Conservation (phyloP, 2,888 invertebrate species). For the Schizaphis graminum region DNA sequence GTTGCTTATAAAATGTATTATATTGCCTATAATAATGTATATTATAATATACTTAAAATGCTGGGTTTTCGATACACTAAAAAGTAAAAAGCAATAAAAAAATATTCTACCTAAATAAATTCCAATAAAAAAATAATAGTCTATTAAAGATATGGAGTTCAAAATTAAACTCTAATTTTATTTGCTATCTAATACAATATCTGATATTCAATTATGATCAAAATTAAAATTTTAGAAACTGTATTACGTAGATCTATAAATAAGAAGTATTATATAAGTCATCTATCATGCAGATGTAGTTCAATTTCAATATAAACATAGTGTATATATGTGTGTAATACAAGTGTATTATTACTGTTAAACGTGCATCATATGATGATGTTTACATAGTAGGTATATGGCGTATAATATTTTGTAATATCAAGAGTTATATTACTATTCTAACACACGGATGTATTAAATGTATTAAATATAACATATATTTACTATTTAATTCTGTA, state of each 20-base stretch:
- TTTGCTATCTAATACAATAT: not conserved
- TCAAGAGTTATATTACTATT: not conserved
- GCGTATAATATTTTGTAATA: not conserved
- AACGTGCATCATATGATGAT: not conserved
- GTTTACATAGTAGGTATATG: not conserved
- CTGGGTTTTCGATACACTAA: not conserved
- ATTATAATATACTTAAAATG: not conserved
- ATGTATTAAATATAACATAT: not conserved
- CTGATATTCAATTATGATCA: not conserved
- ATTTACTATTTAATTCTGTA: not conserved
- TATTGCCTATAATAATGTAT: not conserved
- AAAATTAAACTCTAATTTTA: not conserved
- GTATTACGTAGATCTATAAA: not conserved
- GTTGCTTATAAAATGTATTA: not conserved
- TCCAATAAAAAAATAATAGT: not conserved
- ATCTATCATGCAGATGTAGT: no score
- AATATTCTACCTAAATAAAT: not conserved
- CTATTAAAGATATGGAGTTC: not conserved
- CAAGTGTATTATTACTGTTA: not conserved
- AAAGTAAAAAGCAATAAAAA: not conserved
- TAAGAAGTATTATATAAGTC: no score
- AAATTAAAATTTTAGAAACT: not conserved
- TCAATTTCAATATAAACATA: no score
- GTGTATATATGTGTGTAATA: no score
- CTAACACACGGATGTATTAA: not conserved